phyloP scores from a whole-genome alignment of 2,113 vertebrate species.

The Ceyx cyanopectus region DNA sequence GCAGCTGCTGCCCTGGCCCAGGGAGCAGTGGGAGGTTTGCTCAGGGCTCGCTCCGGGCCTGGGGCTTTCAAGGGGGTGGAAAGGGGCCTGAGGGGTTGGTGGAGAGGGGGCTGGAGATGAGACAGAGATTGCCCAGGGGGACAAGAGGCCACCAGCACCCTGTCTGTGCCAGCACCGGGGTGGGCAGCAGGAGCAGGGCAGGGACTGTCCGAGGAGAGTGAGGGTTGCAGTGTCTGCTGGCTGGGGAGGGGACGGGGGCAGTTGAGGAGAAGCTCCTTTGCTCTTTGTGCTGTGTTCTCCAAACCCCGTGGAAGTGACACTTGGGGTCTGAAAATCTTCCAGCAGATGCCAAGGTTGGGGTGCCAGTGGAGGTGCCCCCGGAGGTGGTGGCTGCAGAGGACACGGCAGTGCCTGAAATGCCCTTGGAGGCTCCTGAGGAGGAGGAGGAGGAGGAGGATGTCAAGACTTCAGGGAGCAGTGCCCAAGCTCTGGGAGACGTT shows the following conservation, averaged over 20 bases:
- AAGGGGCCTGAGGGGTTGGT: not conserved
- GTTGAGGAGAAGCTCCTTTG: not conserved
- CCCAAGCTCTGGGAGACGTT: accelerated
- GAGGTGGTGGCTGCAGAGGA: not conserved
- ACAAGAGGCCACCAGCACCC: no score
- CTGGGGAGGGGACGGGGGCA: not conserved
- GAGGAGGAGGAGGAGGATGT: not conserved
- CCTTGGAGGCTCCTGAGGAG: accelerated
- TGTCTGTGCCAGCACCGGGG: no score
- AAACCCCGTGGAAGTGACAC: not conserved
- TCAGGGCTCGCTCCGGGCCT: accelerated
- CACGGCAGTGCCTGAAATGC: accelerated
- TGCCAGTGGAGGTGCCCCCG: accelerated
- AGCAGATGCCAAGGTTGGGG: not conserved
- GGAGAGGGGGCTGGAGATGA: not conserved
- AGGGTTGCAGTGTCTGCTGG: not conserved
- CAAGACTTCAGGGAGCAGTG: not conserved
- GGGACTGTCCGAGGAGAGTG: no score
- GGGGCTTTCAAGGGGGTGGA: not conserved
- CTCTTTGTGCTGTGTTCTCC: not conserved
- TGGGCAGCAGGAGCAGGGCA: no score
- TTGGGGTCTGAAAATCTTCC: not conserved
- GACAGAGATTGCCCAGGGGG: no score
- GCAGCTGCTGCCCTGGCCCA: accelerated
- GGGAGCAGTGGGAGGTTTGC: not conserved